Conservation (phyloP, 2,888 invertebrate species). For the Odontothrips loti region DNA sequence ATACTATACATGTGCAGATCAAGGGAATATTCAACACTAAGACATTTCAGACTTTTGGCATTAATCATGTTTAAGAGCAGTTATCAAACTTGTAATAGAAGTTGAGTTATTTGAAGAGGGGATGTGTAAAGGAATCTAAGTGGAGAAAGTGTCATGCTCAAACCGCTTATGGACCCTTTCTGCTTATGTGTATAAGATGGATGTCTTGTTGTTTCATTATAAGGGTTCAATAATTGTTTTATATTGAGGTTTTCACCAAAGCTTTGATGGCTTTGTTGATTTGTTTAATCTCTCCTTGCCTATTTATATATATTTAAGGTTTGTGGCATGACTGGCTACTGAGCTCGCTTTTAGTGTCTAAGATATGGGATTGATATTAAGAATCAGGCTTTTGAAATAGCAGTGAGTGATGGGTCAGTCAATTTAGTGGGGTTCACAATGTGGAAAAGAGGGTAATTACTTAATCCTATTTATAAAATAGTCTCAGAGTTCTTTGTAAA, state of each 20-base stretch:
- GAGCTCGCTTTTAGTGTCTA: background rate
- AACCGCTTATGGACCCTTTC: background rate
- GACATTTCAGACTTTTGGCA: background rate
- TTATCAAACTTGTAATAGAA: background rate
- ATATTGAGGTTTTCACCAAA: background rate
- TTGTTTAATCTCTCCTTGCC: background rate
- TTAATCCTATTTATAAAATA: background rate
- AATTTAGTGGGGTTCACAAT: background rate
- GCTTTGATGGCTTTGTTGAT: background rate
- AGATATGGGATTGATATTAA: background rate
- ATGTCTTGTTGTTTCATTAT: slow-evolving; percentile 7
- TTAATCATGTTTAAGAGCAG: background rate
- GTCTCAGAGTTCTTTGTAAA: background rate
- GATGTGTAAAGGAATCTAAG: background rate
- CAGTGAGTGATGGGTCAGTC: background rate
- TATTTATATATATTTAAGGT: background rate
- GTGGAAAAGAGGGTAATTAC: background rate
- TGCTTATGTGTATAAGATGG: background rate
- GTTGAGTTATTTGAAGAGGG: background rate
- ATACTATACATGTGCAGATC: too few species aligned
- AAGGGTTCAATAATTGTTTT: slow-evolving; percentile 9
- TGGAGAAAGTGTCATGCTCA: background rate
- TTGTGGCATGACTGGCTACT: background rate
- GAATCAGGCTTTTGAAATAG: background rate
- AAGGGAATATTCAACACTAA: background rate